Evolutionary conservation across 2,888 invertebrate species (phyloP), one percentile per base, ranked within the genome.

Genomic region (Caenorhabditis sp.): DNA sequence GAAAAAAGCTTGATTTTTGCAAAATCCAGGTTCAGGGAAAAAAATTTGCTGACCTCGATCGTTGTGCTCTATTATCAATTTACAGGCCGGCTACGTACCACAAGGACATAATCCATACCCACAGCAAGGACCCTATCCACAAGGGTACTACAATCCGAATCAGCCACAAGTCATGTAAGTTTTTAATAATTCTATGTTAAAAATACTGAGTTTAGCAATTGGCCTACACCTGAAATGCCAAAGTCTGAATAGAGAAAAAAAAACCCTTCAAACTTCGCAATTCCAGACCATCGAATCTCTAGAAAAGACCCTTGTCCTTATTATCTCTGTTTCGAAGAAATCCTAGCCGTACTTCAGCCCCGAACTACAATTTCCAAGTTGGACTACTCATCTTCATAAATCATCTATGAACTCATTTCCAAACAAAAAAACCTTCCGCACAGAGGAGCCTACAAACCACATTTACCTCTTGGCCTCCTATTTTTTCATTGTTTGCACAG

Each of bases 161-260:
- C 87, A 87, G 54, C 90, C 89, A 16, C 89, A 90, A 87, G 89
- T 90, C 26, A 84, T 90, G 90, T 90, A 44, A 87, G 90, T 88
- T 72, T 44, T 41, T 38, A 10, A 10, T 38, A 38, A 38, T 10
- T 38, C 12, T 54, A 8, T 19, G 24, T n/a, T 47, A 2, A 47
- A 19, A 7, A 19, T 47, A 0, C 19, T n/a, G 19, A 19, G 19
- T 16, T 5, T 5, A 44, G 3, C 14, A 44, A 44, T 2, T 12
- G 10, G 16, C 44, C 4, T 8, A 16, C n/a, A 16, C 14, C n/a
- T 14, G 2, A 7, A 44, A 44, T 14, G 12, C 16, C 1, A 35
- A 8, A n/a, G n/a, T n/a, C n/a, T n/a, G n/a, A n/a, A n/a, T n/a
- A n/a, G n/a, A n/a, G n/a, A n/a, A n/a, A n/a, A n/a, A n/a, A n/a